phyloP scores from a whole-genome alignment of 2,113 vertebrate genomes.

The Sphyrna mokarran region DNA sequence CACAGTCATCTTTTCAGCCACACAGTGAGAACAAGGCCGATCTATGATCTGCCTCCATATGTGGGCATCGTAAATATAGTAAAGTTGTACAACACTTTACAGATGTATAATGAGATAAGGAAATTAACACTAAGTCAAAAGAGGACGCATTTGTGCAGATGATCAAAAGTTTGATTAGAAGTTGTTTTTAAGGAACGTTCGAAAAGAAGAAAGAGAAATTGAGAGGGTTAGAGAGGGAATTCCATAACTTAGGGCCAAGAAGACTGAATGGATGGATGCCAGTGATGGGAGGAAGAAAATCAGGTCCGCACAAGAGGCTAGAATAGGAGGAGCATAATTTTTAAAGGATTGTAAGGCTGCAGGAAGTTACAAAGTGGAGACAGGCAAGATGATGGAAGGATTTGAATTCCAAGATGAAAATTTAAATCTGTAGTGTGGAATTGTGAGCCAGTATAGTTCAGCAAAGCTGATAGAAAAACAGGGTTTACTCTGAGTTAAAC shows the following conservation, averaged over 20 bases:
- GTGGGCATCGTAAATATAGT: background rate
- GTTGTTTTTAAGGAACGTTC: too few relatives aligned
- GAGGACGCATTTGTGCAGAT: too few relatives aligned
- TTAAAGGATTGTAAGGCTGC: background rate
- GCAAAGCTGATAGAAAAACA: background rate
- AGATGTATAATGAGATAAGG: background rate
- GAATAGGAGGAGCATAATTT: background rate
- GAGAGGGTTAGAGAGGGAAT: too few relatives aligned
- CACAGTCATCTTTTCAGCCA: background rate
- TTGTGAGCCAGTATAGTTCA: background rate
- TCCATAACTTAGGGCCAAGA: too few relatives aligned
- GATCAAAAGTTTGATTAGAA: too few relatives aligned
- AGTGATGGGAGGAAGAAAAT: background rate
- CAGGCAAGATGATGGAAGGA: background rate
- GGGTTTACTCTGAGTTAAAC: background rate
- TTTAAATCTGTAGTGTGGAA: background rate
- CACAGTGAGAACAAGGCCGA: background rate
- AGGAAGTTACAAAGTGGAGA: background rate
- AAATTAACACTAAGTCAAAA: background rate
- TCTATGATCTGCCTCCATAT: background rate
- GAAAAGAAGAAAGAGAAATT: too few relatives aligned
- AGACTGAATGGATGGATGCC: too few relatives aligned
- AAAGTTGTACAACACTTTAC: background rate
- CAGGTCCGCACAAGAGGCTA: background rate
- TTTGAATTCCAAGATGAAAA: background rate